These are phyloP conservation scores for Cuniculus paca DNA, from an alignment of 2,797 vertebrate genomes.

Conservation along the genomic window DNA sequence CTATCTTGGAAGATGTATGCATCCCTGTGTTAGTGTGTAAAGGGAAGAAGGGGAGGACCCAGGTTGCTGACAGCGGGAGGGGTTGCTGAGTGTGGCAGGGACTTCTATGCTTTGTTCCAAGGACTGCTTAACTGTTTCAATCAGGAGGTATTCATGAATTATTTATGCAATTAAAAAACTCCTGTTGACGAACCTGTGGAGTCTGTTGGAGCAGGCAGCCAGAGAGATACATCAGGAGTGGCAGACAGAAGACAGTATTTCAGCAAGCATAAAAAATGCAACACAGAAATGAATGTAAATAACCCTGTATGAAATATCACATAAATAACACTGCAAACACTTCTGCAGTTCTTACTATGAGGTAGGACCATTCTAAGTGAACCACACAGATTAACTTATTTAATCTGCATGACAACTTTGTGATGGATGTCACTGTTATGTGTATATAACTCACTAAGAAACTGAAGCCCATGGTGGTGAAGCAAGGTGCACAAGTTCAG, in stretches of 20 bases:
- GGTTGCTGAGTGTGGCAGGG: background rate
- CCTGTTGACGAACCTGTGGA: conserved; percentile 45
- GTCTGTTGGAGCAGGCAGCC: conserved; percentile 29
- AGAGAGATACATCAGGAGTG: background rate
- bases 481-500: background rate
- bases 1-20: background rate
- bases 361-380: background rate
- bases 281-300: background rate
- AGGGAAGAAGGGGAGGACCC: background rate
- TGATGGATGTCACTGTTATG: background rate
- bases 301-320: background rate
- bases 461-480: background rate
- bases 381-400: background rate
- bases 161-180: conserved; percentile 75
- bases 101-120: conserved; percentile 28
- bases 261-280: background rate
- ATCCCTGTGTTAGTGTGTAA: background rate
- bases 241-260: conserved; percentile 28
- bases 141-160: conserved; percentile 61
- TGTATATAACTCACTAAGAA: background rate
- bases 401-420: background rate
- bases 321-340: background rate
- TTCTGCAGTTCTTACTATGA: background rate
- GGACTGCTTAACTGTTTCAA: conserved; percentile 48
- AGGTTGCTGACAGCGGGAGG: background rate